Conservation (phyloP, 2,113 vertebrate species). For the Amblyornis subalaris region DNA sequence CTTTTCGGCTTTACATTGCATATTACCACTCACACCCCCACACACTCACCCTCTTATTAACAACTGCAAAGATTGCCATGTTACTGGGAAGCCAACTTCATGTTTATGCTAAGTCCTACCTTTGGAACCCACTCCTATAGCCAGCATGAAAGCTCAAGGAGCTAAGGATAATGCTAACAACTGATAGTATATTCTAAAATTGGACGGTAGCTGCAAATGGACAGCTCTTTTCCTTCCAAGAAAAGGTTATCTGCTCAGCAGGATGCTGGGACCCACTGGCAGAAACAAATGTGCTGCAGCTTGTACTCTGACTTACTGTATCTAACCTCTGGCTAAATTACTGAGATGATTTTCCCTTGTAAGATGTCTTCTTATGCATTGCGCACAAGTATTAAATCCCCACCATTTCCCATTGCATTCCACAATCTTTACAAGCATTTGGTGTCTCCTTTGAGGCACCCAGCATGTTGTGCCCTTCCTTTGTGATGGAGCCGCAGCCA, state of each 20-base stretch:
- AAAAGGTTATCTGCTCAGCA: slow-evolving; percentile 30
- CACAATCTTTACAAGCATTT: background rate
- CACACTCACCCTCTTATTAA: background rate
- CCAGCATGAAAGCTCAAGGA: background rate
- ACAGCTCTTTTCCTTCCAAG: slow-evolving; percentile 13
- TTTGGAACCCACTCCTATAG: background rate
- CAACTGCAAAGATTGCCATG: background rate
- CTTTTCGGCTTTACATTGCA: background rate
- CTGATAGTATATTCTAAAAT: background rate
- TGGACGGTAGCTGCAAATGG: background rate
- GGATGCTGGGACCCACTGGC: background rate
- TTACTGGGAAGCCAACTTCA: background rate
- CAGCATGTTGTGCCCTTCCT: accelerated
- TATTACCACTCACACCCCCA: background rate
- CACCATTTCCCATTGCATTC: background rate
- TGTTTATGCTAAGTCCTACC: background rate
- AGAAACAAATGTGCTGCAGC: slow-evolving; percentile 12
- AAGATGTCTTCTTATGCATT: background rate
- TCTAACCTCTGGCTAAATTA: slow-evolving; percentile 14
- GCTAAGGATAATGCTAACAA: background rate
- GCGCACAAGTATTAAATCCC: background rate
- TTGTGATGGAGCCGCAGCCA: too few species aligned
- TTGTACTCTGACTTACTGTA: background rate
- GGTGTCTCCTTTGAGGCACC: background rate
- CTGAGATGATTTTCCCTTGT: background rate